phyloP scores from a whole-genome alignment of 2,888 invertebrate genomes.

The Automeris io region DNA sequence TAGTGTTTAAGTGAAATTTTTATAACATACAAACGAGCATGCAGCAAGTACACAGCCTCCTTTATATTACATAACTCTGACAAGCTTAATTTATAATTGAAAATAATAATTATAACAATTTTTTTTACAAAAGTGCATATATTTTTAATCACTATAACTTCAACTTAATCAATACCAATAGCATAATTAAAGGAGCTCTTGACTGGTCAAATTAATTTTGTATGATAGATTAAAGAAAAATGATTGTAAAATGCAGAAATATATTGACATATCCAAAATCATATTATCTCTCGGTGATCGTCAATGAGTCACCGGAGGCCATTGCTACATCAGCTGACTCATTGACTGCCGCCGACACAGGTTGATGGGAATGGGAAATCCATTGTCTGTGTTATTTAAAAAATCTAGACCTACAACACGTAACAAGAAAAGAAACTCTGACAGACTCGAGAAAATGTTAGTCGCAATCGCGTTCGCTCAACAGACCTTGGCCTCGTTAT shows the following conservation, averaged over 20 bases:
- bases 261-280: constrained; percentile 32
- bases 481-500: constrained; percentile 9
- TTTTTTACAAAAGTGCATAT: no score
- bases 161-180: no score
- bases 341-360: constrained; percentile 36
- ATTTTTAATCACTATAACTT: no score
- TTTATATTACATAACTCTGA: no score
- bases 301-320: constrained; percentile 56
- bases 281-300: constrained; percentile 44
- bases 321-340: constrained; percentile 71
- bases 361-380: constrained; percentile 57
- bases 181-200: no score
- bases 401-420: constrained; percentile 9
- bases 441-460: constrained; percentile 6
- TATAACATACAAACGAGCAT: no score
- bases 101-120: no score
- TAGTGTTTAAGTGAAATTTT: no score
- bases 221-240: background rate
- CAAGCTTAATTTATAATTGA: no score
- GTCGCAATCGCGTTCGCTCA: constrained; percentile 5
- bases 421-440: constrained; percentile 7
- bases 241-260: background rate
- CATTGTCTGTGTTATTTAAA: constrained; percentile 59
- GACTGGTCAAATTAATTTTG: no score
- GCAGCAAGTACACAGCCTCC: no score